A percentile compares a stretch with the other conserved stretches of the same genome.
Evolutionary conservation across 2,888 invertebrate genomes (phyloP).

Genomic region (Xanthostigma xanthostigma): DNA sequence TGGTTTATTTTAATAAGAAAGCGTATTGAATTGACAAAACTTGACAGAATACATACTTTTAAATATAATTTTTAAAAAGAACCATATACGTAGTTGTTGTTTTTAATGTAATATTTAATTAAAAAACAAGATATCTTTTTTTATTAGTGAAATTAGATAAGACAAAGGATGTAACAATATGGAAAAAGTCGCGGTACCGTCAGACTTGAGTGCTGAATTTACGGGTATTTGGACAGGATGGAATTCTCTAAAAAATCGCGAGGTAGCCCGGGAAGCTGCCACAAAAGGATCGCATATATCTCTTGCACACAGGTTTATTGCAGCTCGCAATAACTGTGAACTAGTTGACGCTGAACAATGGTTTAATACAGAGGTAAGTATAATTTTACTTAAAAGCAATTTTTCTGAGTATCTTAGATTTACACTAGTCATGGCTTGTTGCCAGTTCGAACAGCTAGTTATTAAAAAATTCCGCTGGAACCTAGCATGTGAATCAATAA

Average conservation of each 20-base stretch:
- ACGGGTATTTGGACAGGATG: constrained; percentile 45
- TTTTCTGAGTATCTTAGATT: too few species aligned
- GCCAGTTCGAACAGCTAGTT: background rate
- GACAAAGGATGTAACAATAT: too few species aligned
- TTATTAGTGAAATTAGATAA: too few species aligned
- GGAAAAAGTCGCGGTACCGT: constrained; percentile 11
- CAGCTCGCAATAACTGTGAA: constrained; percentile 36
- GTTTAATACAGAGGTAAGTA: constrained; percentile 39
- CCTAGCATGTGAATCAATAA: too few species aligned
- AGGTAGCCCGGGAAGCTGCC: constrained; percentile 51
- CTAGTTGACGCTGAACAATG: constrained; percentile 35
- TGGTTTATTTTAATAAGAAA: too few species aligned
- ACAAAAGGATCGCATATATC: constrained; percentile 48
- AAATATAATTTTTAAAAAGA: too few species aligned
- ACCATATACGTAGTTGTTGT: too few species aligned
- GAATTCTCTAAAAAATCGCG: constrained; percentile 43
- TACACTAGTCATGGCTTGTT: too few species aligned
- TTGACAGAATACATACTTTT: too few species aligned
- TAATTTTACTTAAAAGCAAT: background rate
- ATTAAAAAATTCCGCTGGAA: background rate
- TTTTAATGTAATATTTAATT: too few species aligned
- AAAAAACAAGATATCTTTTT: too few species aligned
- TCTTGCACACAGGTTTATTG: constrained; percentile 41
- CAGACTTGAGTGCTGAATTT: constrained; percentile 21
- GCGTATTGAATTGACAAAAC: too few species aligned